These are phyloP conservation scores for Bombus fervidus DNA, from an alignment of 1,140 invertebrate genomes.

Conservation along the genomic window DNA sequence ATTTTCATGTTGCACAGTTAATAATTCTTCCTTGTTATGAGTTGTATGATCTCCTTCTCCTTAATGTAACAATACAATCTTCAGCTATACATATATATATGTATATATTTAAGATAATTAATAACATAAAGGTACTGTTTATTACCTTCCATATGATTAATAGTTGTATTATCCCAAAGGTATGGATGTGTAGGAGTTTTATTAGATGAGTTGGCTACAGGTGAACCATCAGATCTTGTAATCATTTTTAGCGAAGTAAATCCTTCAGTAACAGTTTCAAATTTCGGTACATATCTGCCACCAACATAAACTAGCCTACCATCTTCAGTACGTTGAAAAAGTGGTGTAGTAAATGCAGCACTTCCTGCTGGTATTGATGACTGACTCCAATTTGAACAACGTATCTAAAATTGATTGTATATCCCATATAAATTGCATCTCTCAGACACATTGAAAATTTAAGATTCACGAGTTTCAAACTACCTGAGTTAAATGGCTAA, in stretches of 20 bases:
- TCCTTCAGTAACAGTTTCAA: constrained; percentile 86
- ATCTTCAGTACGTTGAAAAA: constrained; percentile 89
- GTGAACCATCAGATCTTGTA: constrained; percentile 80
- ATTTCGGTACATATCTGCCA: constrained; percentile 86
- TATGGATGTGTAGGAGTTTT: constrained; percentile 87
- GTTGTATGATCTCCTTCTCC: constrained; percentile 74
- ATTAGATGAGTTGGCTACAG: constrained; percentile 80
- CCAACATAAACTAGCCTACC: constrained; percentile 90
- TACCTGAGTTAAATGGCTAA: constrained; percentile 95
- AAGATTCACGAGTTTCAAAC: constrained; percentile 34
- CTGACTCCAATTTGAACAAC: constrained; percentile 88
- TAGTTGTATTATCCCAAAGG: constrained; percentile 84
- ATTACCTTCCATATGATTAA: constrained; percentile 81
- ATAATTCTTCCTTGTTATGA: constrained; percentile 84
- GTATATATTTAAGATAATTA: neutral
- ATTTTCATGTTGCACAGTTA: constrained; percentile 86
- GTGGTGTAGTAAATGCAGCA: constrained; percentile 88
- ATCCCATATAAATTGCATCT: neutral
- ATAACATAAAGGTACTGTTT: neutral
- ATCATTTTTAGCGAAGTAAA: constrained; percentile 89
- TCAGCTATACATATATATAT: no score
- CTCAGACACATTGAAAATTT: neutral
- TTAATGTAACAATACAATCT: constrained; percentile 10
- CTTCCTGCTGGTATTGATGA: constrained; percentile 87
- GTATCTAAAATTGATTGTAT: constrained; percentile 74